Conservation (phyloP, 2,113 vertebrate species). For the Channa argus region DNA sequence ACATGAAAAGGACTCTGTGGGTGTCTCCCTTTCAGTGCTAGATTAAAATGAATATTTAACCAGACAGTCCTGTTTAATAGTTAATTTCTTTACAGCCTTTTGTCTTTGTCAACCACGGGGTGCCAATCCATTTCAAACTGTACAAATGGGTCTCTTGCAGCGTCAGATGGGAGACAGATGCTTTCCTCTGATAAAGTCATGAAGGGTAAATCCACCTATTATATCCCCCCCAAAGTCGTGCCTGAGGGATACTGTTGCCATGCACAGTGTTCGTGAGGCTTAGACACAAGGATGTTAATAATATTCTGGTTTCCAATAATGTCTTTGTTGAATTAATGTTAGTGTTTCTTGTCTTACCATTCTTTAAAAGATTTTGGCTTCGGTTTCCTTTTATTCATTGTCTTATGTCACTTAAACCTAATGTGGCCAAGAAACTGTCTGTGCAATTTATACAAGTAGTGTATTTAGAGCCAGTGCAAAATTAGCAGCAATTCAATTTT, state of each 20-base stretch:
- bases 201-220: constrained; percentile 63
- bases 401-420: neutral
- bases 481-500: neutral
- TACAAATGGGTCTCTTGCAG: constrained; percentile 62
- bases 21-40: constrained; percentile 53
- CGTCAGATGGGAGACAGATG: constrained; percentile 68
- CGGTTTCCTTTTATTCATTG: neutral
- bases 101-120: constrained; percentile 64
- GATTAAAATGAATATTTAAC: constrained; percentile 85
- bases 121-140: constrained; percentile 69
- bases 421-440: neutral
- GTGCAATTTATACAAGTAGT: constrained; percentile 1
- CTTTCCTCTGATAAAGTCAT: constrained; percentile 69
- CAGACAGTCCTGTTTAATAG: constrained; percentile 78
- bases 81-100: constrained; percentile 80
- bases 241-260: constrained; percentile 34
- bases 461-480: neutral
- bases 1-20: constrained; percentile 51
- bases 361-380: neutral
- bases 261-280: constrained; percentile 8
- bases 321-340: neutral
- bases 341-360: neutral
- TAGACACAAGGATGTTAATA: constrained; percentile 13
- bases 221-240: constrained; percentile 42
- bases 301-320: constrained; percentile 2